A percentile compares a stretch with the other conserved stretches of the same genome.
phyloP scores from a whole-genome alignment of 2,113 vertebrate genomes.

The Desmodus rotundus region DNA sequence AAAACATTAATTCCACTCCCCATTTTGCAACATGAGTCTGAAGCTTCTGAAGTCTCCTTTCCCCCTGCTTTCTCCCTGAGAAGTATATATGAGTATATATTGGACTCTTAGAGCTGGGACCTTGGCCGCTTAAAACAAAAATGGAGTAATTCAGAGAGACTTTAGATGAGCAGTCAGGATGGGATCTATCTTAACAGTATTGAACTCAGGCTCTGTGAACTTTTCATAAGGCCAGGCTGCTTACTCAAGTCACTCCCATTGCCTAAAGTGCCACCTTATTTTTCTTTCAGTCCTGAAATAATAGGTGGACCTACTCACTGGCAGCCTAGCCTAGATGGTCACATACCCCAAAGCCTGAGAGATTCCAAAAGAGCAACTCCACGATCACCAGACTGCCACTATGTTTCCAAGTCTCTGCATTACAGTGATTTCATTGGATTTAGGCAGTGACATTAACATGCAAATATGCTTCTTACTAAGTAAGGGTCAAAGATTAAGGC shows the following conservation, averaged over 20 bases:
- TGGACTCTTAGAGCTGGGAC: background rate
- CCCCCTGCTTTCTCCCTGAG: background rate
- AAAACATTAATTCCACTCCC: background rate
- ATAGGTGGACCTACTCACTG: background rate
- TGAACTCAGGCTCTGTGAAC: background rate
- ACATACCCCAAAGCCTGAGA: background rate
- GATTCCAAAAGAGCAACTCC: background rate
- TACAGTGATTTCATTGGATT: background rate
- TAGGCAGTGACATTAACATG: background rate
- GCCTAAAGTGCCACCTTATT: background rate
- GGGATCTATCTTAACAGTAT: background rate
- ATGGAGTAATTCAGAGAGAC: background rate
- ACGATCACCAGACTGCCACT: background rate
- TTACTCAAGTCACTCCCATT: background rate
- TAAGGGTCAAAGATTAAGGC: background rate
- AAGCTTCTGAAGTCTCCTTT: background rate
- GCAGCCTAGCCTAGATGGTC: background rate
- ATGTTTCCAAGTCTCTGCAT: background rate
- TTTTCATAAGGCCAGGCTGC: background rate
- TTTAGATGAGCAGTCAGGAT: constrained; percentile 21
- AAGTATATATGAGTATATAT: background rate
- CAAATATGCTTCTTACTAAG: background rate
- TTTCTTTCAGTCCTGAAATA: background rate
- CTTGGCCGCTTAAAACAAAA: constrained; percentile 40
- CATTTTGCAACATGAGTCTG: background rate